Conservation (phyloP, 2,797 vertebrate species). For the Eurystomus glaucurus region DNA sequence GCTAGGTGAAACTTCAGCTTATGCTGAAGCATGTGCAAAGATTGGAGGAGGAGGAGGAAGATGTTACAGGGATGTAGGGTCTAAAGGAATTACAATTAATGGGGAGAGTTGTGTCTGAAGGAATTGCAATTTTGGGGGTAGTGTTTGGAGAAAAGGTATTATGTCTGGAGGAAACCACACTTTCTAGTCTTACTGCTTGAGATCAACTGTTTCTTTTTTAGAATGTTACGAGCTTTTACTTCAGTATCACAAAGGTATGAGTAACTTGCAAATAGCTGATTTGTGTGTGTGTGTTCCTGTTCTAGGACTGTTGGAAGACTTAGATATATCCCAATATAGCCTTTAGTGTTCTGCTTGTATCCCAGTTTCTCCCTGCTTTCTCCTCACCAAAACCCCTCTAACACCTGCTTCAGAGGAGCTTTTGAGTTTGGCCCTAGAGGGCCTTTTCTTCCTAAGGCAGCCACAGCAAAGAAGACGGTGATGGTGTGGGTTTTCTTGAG, state of each 20-base stretch:
- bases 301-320: background rate
- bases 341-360: background rate
- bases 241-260: background rate
- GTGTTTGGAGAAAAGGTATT: background rate
- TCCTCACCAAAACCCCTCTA: background rate
- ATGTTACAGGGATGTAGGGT: background rate
- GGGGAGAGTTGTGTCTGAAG: background rate
- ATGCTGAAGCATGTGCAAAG: background rate
- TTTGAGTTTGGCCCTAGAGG: background rate
- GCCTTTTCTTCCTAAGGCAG: background rate
- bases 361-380: background rate
- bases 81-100: background rate
- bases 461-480: background rate
- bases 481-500: background rate
- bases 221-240: background rate
- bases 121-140: background rate
- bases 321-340: background rate
- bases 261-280: background rate
- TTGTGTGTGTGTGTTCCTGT: background rate
- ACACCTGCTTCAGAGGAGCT: background rate
- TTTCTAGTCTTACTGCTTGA: background rate
- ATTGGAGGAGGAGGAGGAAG: background rate
- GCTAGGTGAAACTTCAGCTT: background rate
- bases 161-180: background rate
- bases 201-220: background rate